Percentiles rank a stretch among this genome's conserved stretches.
These are phyloP conservation scores for Sebastes aleutianus DNA, from an alignment of 2,797 vertebrate genomes.

Conservation along the genomic window DNA sequence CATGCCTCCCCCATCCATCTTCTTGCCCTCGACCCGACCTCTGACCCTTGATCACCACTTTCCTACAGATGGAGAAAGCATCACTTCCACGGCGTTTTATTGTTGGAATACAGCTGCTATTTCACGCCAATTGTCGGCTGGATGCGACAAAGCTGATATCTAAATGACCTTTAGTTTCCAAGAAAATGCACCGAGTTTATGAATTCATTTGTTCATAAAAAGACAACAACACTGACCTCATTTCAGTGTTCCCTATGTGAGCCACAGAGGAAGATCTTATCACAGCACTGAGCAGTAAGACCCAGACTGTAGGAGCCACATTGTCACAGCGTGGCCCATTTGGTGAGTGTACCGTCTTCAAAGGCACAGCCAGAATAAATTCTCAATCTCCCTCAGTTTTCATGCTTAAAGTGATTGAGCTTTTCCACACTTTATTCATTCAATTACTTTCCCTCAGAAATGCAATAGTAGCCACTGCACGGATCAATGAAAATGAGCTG, in stretches of 20 bases:
- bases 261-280: slow-evolving; percentile 47
- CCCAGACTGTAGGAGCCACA: slow-evolving; percentile 10
- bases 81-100: not conserved
- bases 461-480: slow-evolving; percentile 2
- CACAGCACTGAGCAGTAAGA: slow-evolving; percentile 5
- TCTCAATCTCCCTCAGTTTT: slow-evolving; percentile 9
- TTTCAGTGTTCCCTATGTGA: slow-evolving; percentile 14
- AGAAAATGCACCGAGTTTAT: slow-evolving; percentile 5
- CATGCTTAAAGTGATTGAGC: not conserved
- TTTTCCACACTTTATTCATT: slow-evolving; percentile 20
- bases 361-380: slow-evolving; percentile 31
- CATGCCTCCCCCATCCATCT: slow-evolving; percentile 39
- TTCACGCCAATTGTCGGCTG: not conserved
- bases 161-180: not conserved
- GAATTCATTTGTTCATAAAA: slow-evolving; percentile 34
- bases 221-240: slow-evolving; percentile 36
- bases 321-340: slow-evolving; percentile 24
- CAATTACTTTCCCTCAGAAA: slow-evolving; percentile 7
- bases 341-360: slow-evolving; percentile 11
- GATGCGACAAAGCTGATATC: not conserved
- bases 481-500: slow-evolving; percentile 19
- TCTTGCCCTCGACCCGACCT: slow-evolving; percentile 30
- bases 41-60: slow-evolving; percentile 34
- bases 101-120: not conserved
- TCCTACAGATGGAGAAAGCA: slow-evolving; percentile 38